Percentiles rank a stretch among this genome's conserved stretches.
These are phyloP conservation scores for Leptopilina clavipes DNA, from an alignment of 1,140 invertebrate species.

Conservation along the genomic window DNA sequence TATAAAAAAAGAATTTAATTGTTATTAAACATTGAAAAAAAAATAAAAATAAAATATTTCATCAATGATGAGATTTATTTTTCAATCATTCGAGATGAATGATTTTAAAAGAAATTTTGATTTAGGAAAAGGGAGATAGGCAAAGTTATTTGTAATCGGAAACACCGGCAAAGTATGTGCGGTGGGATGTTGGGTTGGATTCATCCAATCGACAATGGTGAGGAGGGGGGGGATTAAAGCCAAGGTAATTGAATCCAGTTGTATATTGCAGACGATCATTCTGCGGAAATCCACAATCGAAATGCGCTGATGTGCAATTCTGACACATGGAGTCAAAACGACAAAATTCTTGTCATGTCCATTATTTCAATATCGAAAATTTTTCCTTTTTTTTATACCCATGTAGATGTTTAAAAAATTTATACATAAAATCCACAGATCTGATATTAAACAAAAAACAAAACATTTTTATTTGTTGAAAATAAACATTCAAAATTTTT, in stretches of 20 bases:
- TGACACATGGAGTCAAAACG: conserved; percentile 32
- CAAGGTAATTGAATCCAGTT: conserved; percentile 56
- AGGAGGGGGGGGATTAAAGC: conserved; percentile 41
- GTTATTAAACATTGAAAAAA: no score
- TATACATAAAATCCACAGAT: no score
- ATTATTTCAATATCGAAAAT: background rate
- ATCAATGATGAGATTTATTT: no score
- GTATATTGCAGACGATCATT: conserved; percentile 47
- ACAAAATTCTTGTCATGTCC: conserved; percentile 2
- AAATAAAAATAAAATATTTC: no score
- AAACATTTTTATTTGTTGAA: no score
- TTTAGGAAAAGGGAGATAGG: background rate
- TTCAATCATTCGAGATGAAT: background rate
- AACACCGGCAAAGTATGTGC: conserved; percentile 1
- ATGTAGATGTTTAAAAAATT: no score
- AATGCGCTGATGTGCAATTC: conserved; percentile 56
- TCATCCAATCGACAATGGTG: conserved; percentile 41
- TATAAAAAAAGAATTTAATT: no score
- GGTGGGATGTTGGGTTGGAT: conserved; percentile 23
- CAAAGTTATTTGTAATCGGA: conserved; percentile 12
- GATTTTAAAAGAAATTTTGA: background rate
- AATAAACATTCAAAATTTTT: no score
- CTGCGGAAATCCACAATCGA: conserved; percentile 47
- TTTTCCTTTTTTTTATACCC: no score
- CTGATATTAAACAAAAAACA: no score